Base-by-base conservation (phyloP, 2,888 invertebrate genomes). In the Carcina quercana region DNA sequence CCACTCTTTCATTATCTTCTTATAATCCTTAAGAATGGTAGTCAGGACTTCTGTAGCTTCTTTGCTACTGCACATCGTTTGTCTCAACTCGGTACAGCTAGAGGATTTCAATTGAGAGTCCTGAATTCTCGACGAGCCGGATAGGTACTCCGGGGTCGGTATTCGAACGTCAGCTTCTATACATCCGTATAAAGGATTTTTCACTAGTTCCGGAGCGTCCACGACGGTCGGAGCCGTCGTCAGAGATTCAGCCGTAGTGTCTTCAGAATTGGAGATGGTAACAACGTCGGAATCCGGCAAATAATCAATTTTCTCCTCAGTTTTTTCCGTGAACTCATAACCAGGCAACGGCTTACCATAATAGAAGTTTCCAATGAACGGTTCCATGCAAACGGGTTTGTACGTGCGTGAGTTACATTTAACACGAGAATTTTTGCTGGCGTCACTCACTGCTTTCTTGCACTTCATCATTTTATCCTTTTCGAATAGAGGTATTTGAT, bases 1-100 rank as follows among this genome's bases (percentile, higher is more conserved):
- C 84, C 85, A 85, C 47, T 83, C 76, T 30, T 72, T 78, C 82
- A 85, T 84, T 45, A 80, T 79, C 37, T 63, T 66, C 54, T 78
- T 79, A 40, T 84, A 85, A 52, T 85, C 85, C 34, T 61, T 74
- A 1, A 80, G 55, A 34, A 85, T 74, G 24, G 48, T 70, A 12
- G 59, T 43, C 24, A 74, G 46, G 6, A 82, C 47, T 32, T 76
- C 66, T 27, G 60, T 63, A 3, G 66, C 35, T 26, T 54, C 50
- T 35, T 62, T 61, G 42, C 50, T 60, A 37, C 58, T 64, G 27
- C 52, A 56, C 70, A 75, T 73, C 2, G 78, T 73, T 34, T 72
- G 57, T 44, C 71, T 61, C 29, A 83, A 48, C 45, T 83, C 83
- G 3, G 79, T 73, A 42, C 83, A 83, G 43, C 72, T 80, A 2